These are phyloP conservation scores for Antechinus stuartii DNA, from an alignment of 2,113 vertebrate species.

Conservation along the genomic window DNA sequence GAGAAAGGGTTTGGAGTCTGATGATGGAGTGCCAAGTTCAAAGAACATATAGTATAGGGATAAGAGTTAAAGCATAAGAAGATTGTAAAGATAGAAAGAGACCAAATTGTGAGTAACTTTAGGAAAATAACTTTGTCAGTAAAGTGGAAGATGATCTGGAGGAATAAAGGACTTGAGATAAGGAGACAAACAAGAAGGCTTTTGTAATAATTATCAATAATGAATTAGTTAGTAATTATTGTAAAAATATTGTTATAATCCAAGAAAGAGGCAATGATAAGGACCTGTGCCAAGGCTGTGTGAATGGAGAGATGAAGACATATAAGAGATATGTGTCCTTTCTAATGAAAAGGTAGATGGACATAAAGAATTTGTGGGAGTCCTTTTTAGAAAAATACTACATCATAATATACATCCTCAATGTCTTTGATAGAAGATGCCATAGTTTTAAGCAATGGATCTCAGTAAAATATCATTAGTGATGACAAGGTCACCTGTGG, in stretches of 20 bases:
- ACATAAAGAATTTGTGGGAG: neutral
- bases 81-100: neutral
- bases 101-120: neutral
- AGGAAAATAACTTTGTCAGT: neutral
- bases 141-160: neutral
- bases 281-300: neutral
- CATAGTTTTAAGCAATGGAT: neutral
- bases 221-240: neutral
- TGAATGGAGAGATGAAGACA: neutral
- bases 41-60: too few species aligned
- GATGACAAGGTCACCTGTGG: neutral
- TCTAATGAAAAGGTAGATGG: neutral
- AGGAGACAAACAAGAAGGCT: neutral
- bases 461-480: neutral
- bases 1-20: neutral
- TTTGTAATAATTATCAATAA: neutral
- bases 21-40: neutral
- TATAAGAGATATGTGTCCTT: neutral
- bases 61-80: neutral
- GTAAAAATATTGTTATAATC: neutral
- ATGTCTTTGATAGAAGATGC: neutral
- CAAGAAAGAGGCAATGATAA: neutral
- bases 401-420: neutral
- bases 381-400: neutral
- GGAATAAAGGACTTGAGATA: neutral